Percentiles rank a stretch among this genome's conserved stretches.
phyloP scores from a whole-genome alignment of 2,888 invertebrate genomes.

The Hydroisotoma schaefferi region DNA sequence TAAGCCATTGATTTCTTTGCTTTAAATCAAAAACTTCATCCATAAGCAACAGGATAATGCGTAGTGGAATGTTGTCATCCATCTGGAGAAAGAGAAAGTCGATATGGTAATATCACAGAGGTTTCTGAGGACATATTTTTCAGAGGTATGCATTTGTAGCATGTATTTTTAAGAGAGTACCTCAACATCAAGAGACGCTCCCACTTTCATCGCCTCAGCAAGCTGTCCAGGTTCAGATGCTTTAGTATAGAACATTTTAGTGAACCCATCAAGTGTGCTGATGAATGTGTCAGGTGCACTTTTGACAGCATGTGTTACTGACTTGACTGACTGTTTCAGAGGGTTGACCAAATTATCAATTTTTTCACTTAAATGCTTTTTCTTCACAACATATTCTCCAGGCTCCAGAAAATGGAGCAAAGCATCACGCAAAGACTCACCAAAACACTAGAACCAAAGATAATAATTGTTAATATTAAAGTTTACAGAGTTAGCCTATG shows the following conservation, averaged over 20 bases:
- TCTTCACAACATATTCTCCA: constrained; percentile 45
- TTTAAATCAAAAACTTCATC: constrained; percentile 82
- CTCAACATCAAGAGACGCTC: constrained; percentile 59
- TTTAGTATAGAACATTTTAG: constrained; percentile 67
- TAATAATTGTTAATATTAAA: background rate
- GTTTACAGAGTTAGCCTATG: too few relatives aligned
- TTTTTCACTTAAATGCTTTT: constrained; percentile 47
- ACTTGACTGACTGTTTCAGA: constrained; percentile 75
- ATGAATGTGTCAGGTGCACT: constrained; percentile 84
- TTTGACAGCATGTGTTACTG: constrained; percentile 68
- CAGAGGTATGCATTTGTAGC: background rate
- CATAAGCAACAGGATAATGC: constrained; percentile 73
- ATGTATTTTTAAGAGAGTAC: constrained; percentile 52
- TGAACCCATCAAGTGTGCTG: constrained; percentile 76
- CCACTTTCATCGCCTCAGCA: constrained; percentile 56
- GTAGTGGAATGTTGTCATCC: constrained; percentile 73
- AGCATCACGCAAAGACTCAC: constrained; percentile 47
- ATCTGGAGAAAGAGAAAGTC: constrained; percentile 48
- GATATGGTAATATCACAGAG: background rate
- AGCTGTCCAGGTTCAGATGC: constrained; percentile 53
- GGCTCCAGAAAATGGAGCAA: constrained; percentile 47
- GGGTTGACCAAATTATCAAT: constrained; percentile 73
- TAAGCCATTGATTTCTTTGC: constrained; percentile 75
- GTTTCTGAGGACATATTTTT: too few relatives aligned
- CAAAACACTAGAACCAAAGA: constrained; percentile 39